Percentiles rank a stretch among this genome's conserved stretches.
These are phyloP conservation scores for Charaxes varanes DNA, from an alignment of 1,140 invertebrate species.

Conservation along the genomic window DNA sequence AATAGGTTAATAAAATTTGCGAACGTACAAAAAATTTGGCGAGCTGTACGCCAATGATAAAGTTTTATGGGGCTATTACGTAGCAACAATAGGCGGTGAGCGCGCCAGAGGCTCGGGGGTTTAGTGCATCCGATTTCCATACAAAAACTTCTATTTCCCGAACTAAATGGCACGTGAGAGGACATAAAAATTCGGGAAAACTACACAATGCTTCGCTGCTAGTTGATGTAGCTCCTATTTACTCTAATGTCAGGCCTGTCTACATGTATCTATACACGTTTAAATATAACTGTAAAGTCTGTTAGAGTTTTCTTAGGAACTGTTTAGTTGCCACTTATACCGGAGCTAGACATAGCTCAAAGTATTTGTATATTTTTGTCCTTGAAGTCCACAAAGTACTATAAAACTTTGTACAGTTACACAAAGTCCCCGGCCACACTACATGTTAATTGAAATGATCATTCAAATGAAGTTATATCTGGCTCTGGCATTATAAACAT, in stretches of 20 bases:
- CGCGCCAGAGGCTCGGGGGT: conserved; percentile 37
- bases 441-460: no score
- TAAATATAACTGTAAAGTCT: no score
- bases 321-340: no score
- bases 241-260: conserved; percentile 18
- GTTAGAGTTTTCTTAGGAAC: no score
- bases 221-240: conserved; percentile 16
- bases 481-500: no score
- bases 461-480: no score
- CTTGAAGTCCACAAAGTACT: no score
- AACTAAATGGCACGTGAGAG: conserved; percentile 65
- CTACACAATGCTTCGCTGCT: conserved; percentile 36
- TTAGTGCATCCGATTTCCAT: conserved; percentile 67
- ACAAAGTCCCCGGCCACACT: no score
- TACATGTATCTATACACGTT: no score
- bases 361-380: no score
- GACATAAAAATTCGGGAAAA: conserved; percentile 66
- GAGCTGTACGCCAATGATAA: conserved; percentile 48
- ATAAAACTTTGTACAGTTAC: no score
- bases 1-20: conserved; percentile 52
- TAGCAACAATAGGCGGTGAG: conserved; percentile 59
- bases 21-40: conserved; percentile 20
- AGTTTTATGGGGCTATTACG: conserved; percentile 60
- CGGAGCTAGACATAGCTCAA: no score
- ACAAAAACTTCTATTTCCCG: conserved; percentile 66